Conservation (phyloP, 2,797 vertebrate genomes). For the Sebastes cheni region DNA sequence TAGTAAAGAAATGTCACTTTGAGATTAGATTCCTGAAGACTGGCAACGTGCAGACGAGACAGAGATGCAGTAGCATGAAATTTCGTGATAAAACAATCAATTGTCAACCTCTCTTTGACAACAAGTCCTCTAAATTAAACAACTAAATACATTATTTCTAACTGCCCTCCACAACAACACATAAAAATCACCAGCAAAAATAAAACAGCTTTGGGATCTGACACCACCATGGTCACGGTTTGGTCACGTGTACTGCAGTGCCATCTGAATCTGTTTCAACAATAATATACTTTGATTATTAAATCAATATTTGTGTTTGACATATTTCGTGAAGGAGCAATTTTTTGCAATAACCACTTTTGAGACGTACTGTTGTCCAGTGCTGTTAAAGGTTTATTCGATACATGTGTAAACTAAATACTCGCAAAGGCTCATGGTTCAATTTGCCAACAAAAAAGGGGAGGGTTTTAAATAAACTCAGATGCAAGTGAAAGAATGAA, state of each 20-base stretch:
- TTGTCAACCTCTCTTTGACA: too few relatives aligned
- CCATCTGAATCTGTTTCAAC: too few relatives aligned
- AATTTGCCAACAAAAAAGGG: not conserved
- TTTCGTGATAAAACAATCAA: not conserved
- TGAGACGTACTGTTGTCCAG: rapidly evolving
- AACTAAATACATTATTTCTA: not conserved
- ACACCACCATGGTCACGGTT: not conserved
- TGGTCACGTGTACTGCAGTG: not conserved
- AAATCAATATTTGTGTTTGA: not conserved
- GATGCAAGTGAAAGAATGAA: not conserved
- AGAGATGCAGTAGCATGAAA: not conserved
- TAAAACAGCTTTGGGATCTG: not conserved
- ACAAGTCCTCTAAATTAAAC: not conserved
- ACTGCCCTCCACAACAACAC: not conserved
- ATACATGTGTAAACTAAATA: too few relatives aligned
- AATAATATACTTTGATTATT: not conserved
- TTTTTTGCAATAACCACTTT: too few relatives aligned
- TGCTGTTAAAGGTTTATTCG: too few relatives aligned
- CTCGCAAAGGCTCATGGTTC: not conserved
- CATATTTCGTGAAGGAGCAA: too few relatives aligned
- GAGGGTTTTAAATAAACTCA: not conserved
- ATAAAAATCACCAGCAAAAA: not conserved
- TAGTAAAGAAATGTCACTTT: not conserved
- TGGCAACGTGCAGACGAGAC: not conserved
- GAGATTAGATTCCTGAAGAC: not conserved